A percentile compares a stretch with the other conserved stretches of the same genome.
Conservation (phyloP, 2,797 vertebrate genomes). For the Trachops cirrhosus region DNA sequence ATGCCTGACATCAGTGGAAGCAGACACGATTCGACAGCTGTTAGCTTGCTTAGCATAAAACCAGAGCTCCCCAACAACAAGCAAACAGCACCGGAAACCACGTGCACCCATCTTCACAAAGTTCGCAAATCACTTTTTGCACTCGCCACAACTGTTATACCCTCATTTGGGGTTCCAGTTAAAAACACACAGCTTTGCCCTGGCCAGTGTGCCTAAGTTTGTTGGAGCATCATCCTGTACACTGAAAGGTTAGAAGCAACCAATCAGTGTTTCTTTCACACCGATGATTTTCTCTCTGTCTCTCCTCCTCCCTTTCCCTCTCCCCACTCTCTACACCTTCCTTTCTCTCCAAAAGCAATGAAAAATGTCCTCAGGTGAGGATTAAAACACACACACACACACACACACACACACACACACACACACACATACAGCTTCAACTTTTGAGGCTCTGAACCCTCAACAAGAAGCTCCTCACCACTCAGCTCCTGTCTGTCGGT, state of each 20-base stretch:
- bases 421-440: no score
- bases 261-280: neutral
- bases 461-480: slow-evolving; percentile 81
- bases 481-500: slow-evolving; percentile 88
- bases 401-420: no score
- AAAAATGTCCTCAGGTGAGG: no score
- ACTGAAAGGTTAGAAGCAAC: neutral
- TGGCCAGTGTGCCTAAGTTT: neutral
- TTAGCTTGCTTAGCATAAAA: neutral
- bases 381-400: neutral
- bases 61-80: neutral
- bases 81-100: neutral
- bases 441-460: neutral
- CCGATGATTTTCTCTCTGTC: no score
- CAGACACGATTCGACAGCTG: no score
- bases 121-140: neutral
- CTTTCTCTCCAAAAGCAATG: no score
- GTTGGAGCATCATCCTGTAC: neutral
- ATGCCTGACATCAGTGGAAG: neutral
- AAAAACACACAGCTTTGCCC: neutral
- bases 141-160: neutral
- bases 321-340: no score
- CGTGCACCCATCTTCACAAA: neutral
- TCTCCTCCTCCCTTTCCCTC: no score
- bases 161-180: neutral